These are phyloP conservation scores for Synergus japonicus DNA, from an alignment of 2,888 invertebrate species.

Conservation along the genomic window DNA sequence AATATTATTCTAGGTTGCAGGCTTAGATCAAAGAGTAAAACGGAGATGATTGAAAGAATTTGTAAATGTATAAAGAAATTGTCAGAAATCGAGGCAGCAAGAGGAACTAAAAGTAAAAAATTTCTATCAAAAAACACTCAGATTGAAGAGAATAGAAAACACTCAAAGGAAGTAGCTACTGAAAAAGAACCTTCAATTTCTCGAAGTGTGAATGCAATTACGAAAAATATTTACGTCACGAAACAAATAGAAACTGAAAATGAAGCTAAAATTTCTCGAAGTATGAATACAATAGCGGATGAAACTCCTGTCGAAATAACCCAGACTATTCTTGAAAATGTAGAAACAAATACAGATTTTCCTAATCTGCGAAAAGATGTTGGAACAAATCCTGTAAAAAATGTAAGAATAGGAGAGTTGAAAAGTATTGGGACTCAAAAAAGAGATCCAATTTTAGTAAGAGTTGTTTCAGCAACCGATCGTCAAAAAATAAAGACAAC, in stretches of 20 bases:
- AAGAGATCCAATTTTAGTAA: constrained; percentile 54
- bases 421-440: constrained; percentile 52
- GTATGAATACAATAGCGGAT: constrained; percentile 26
- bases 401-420: background rate
- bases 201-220: background rate
- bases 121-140: background rate
- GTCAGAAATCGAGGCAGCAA: background rate
- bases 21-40: background rate
- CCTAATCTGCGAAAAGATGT: background rate
- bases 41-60: constrained; percentile 8
- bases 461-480: constrained; percentile 49
- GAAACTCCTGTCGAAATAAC: constrained; percentile 11
- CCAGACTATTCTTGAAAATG: constrained; percentile 25
- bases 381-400: constrained; percentile 6
- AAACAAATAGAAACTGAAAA: constrained; percentile 29
- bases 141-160: background rate
- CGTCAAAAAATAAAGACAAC: background rate
- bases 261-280: background rate
- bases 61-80: constrained; percentile 10
- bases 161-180: background rate
- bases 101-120: background rate
- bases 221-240: background rate
- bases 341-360: constrained; percentile 26
- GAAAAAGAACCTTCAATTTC: background rate
- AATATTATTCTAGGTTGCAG: background rate